Percentiles rank a stretch among this genome's conserved stretches.
These are phyloP conservation scores for Spizella passerina DNA, from an alignment of 2,797 vertebrate species.

Conservation along the genomic window DNA sequence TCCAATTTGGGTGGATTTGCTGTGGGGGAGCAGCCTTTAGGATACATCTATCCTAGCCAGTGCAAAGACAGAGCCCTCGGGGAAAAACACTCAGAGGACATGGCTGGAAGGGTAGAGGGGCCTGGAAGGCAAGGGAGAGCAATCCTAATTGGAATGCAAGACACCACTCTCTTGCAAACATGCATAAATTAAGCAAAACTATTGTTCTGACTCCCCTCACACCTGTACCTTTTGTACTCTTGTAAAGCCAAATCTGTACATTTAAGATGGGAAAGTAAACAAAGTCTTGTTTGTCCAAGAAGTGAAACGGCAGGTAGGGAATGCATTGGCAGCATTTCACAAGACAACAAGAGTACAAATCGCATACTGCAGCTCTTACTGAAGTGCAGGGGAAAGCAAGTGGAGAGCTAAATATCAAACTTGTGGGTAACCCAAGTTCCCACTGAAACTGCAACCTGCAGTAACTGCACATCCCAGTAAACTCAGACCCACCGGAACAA, in stretches of 20 bases:
- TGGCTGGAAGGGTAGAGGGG: no score
- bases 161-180: not conserved
- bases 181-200: not conserved
- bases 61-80: not conserved
- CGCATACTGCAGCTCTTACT: not conserved
- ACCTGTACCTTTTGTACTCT: not conserved
- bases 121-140: not conserved
- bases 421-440: not conserved
- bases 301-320: not conserved
- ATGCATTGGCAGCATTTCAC: not conserved
- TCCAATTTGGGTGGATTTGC: not conserved
- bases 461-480: not conserved
- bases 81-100: not conserved
- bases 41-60: not conserved
- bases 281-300: not conserved
- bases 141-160: not conserved
- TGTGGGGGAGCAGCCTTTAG: not conserved
- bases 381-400: not conserved
- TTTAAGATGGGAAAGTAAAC: constrained; percentile 12
- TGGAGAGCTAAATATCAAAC: not conserved
- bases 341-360: not conserved
- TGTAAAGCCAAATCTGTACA: not conserved
- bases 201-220: not conserved
- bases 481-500: not conserved
- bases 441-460: not conserved